Percentiles rank a stretch among this genome's conserved stretches.
These are phyloP conservation scores for Oreohelix idahoensis DNA, from an alignment of 1,140 invertebrate species.

Conservation along the genomic window DNA sequence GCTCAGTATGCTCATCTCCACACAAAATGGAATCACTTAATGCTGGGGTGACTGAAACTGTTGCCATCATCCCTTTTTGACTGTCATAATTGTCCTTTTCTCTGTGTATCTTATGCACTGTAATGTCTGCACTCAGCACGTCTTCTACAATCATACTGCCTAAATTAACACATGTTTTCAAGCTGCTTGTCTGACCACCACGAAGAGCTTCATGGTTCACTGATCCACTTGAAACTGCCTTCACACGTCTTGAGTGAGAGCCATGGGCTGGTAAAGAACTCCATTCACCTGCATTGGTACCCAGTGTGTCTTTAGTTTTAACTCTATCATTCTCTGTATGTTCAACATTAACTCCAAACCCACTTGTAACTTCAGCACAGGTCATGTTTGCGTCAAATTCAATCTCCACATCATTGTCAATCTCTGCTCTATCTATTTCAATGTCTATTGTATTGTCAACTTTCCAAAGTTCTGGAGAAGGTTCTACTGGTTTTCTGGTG, in stretches of 20 bases:
- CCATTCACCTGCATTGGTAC: neutral
- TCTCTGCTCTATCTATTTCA: conserved; percentile 39
- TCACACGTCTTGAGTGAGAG: neutral
- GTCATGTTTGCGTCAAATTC: conserved; percentile 17
- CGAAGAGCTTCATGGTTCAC: neutral
- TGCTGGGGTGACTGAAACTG: neutral
- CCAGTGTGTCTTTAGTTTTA: neutral
- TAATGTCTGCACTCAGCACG: neutral
- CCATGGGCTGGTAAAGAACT: neutral
- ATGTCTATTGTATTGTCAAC: conserved; percentile 27
- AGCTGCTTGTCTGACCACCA: neutral
- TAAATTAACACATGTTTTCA: neutral
- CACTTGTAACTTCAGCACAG: neutral
- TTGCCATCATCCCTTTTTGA: neutral
- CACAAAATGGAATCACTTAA: neutral
- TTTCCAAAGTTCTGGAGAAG: conserved; percentile 24
- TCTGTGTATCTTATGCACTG: neutral
- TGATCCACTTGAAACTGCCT: neutral
- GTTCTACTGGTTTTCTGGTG: neutral
- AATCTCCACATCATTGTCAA: conserved; percentile 23
- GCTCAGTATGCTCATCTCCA: neutral
- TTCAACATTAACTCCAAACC: neutral
- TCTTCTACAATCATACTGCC: neutral
- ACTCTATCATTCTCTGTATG: neutral
- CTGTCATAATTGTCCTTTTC: neutral